Base-by-base conservation (phyloP, 2,888 invertebrate genomes). In the Lymantria monacha region DNA sequence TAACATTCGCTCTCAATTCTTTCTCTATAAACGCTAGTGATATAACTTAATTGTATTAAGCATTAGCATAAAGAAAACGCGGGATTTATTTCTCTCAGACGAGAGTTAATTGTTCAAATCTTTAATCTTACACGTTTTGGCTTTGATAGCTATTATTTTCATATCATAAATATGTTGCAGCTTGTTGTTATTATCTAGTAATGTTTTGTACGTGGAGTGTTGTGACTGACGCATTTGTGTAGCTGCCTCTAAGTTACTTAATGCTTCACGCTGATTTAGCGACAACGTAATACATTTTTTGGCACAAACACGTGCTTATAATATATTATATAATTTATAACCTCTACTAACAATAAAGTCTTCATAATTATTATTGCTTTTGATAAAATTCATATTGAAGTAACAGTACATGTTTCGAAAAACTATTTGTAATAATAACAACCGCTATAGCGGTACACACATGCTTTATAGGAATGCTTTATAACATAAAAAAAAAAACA, bases 341-440 rank as follows among this genome's bases (percentile, higher is more conserved):
- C 72, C 67, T 77, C 74, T 81, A 83, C 81, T 78, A 81, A 86
- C 77, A 80, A 76, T 67, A 72, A 86, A 83, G 78, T 81, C 78
- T 73, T 83, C 79, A 84, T 79, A 75, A 76, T 71, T 74, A 61
- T 83, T 88, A 88, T 89, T 88, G 89, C 89, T 89, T 83, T 78
- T 59, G 60, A 69, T 76, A 74, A 67, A 70, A 72, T 71, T 62
- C 61, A 53, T 59, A 69, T 69, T 55, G 54, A 57, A 55, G 55
- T 61, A 67, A 67, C 67, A 61, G 57, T 60, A 59, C 48, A 57
- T 55, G 49, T 55, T 59, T 61, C 59, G 58, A 59, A 58, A 68
- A 53, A 61, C 62, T 65, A 71, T 60, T 57, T 59, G 2, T 64
- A 63, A 48, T 55, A 46, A 64, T 63, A 62, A 67, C 61, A 64